These are phyloP conservation scores for Colletes latitarsis DNA, from an alignment of 1,140 invertebrate species.

Conservation along the genomic window DNA sequence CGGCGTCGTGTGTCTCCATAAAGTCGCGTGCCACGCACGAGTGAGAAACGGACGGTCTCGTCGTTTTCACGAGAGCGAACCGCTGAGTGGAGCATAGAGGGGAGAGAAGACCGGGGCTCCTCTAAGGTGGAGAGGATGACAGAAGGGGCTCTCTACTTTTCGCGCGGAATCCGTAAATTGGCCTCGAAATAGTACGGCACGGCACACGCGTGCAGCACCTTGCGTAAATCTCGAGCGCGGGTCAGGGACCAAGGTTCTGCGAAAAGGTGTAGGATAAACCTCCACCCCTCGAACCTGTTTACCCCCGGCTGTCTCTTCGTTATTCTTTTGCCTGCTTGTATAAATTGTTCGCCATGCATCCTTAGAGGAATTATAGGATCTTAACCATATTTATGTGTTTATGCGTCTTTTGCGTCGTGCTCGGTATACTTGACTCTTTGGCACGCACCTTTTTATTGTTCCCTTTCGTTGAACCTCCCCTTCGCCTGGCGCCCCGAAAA, in stretches of 20 bases:
- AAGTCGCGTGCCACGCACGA: conserved; percentile 57
- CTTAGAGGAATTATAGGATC: conserved; percentile 27
- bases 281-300: conserved; percentile 16
- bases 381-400: conserved; percentile 34
- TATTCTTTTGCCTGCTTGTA: conserved; percentile 17
- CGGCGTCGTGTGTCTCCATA: conserved; percentile 65
- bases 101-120: not conserved
- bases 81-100: conserved; percentile 10
- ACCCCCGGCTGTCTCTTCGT: not conserved
- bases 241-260: conserved; percentile 47
- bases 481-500: not conserved
- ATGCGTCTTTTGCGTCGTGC: not conserved
- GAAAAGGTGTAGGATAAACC: conserved; percentile 27
- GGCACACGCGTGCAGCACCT: conserved; percentile 36
- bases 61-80: conserved; percentile 4
- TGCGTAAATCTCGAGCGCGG: conserved; percentile 54
- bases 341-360: conserved; percentile 25
- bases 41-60: conserved; percentile 30
- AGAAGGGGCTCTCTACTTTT: conserved; percentile 40
- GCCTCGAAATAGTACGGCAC: conserved; percentile 70
- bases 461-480: not conserved
- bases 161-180: conserved; percentile 71
- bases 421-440: not conserved
- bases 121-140: conserved; percentile 21
- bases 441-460: conserved; percentile 1